Evolutionary conservation across 2,797 vertebrate species (phyloP).

Genomic region (Acanthornis magna): DNA sequence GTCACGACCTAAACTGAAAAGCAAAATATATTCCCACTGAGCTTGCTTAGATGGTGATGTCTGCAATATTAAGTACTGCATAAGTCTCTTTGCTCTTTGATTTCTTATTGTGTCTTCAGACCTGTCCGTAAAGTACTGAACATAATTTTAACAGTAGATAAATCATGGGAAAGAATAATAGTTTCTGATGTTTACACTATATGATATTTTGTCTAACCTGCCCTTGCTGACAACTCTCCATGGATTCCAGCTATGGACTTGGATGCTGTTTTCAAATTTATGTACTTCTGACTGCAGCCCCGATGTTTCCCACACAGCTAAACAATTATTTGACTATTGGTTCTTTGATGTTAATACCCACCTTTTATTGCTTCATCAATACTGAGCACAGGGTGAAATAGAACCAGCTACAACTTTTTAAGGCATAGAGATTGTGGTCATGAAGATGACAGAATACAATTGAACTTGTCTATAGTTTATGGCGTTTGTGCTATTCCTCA

Average conservation of each 20-base stretch:
- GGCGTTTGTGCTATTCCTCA: slow-evolving; percentile 34
- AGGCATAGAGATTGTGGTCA: slow-evolving; percentile 19
- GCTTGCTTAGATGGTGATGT: neutral
- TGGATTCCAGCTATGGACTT: neutral
- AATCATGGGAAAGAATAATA: slow-evolving; percentile 9
- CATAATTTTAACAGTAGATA: neutral
- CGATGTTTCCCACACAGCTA: slow-evolving; percentile 5
- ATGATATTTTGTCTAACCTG: neutral
- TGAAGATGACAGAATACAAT: slow-evolving; percentile 40
- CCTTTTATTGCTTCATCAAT: slow-evolving; percentile 56
- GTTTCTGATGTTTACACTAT: neutral
- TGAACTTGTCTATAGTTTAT: slow-evolving; percentile 38
- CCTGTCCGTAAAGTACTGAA: neutral
- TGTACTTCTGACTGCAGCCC: neutral
- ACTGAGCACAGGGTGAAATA: slow-evolving; percentile 21
- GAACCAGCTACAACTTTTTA: slow-evolving; percentile 40
- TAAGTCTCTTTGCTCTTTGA: slow-evolving; percentile 3
- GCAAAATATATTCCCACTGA: slow-evolving; percentile 17
- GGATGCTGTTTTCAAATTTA: slow-evolving; percentile 30
- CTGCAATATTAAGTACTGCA: neutral
- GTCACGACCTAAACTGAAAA: neutral
- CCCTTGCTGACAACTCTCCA: neutral
- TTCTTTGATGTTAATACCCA: slow-evolving; percentile 34
- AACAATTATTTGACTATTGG: slow-evolving; percentile 34
- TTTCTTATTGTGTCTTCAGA: slow-evolving; percentile 12